A percentile compares a stretch with the other conserved stretches of the same genome.
These are phyloP conservation scores for Molossus molossus DNA, from an alignment of 2,797 vertebrate species.

Conservation along the genomic window DNA sequence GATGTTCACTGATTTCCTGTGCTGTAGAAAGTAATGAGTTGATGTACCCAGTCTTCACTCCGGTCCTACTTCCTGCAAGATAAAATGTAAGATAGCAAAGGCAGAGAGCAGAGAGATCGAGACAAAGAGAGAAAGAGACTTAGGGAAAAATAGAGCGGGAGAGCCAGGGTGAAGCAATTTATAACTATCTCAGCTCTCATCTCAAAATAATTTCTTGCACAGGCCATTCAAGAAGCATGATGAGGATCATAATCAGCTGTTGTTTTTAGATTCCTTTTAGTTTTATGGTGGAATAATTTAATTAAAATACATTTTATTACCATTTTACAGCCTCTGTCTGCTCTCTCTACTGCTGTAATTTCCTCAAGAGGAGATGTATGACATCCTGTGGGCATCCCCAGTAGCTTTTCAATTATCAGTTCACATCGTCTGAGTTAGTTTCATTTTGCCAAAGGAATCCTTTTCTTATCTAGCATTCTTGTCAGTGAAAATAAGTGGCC, in stretches of 20 bases:
- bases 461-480: constrained; percentile 69
- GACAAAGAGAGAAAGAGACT: not conserved
- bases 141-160: not conserved
- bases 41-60: not conserved
- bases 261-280: constrained; percentile 86
- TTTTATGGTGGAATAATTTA: constrained; percentile 87
- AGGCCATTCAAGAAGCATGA: constrained; percentile 78
- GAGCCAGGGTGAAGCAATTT: constrained; percentile 55
- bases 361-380: constrained; percentile 85
- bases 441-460: constrained; percentile 79
- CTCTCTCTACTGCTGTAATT: constrained; percentile 86
- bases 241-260: constrained; percentile 80
- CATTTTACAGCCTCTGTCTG: constrained; percentile 82
- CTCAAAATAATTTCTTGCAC: constrained; percentile 81
- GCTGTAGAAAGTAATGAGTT: not conserved
- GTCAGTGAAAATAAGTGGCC: constrained; percentile 72
- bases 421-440: constrained; percentile 78
- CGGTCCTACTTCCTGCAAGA: not conserved
- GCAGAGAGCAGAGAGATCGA: not conserved
- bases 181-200: constrained; percentile 65
- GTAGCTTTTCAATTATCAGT: constrained; percentile 84
- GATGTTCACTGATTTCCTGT: not conserved
- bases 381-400: constrained; percentile 84
- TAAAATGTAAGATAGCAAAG: not conserved
- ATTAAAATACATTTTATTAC: constrained; percentile 88